A percentile compares a stretch with the other conserved stretches of the same genome.
Evolutionary conservation across 2,888 invertebrate species (phyloP).

Genomic region (Dasypogon diadema): DNA sequence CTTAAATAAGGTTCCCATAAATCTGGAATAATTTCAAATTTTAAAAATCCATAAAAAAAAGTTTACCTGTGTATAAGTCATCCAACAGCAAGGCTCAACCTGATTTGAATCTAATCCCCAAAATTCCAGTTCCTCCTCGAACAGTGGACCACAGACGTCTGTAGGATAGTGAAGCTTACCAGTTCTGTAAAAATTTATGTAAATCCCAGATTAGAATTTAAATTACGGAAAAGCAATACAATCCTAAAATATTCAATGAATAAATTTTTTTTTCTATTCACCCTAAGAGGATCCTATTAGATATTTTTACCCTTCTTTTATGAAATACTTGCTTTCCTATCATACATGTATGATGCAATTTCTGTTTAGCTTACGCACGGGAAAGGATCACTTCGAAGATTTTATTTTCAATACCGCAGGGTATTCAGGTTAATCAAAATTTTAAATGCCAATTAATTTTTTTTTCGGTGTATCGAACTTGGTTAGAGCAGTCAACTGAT

Average conservation of each 20-base stretch:
- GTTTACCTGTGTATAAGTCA: constrained; percentile 94
- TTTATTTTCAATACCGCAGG: neutral
- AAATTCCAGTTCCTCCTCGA: constrained; percentile 99
- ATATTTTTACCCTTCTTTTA: neutral
- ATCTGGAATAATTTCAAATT: no score
- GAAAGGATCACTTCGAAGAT: neutral
- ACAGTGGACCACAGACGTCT: constrained; percentile 98
- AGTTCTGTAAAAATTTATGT: constrained; percentile 75
- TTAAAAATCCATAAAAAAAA: no score
- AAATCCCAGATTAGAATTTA: neutral
- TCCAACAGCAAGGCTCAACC: constrained; percentile 99
- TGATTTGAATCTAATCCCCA: constrained; percentile 99
- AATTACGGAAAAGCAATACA: neutral
- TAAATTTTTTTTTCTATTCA: constrained; percentile 1
- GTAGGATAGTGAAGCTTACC: constrained; percentile 99
- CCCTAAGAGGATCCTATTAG: constrained; percentile 3
- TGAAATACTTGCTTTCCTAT: no score
- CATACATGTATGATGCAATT: no score
- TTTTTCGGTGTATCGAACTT: neutral
- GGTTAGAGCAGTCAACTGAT: neutral
- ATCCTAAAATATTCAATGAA: constrained; percentile 10
- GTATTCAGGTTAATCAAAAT: constrained; percentile 40
- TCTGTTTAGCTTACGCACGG: neutral
- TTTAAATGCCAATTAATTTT: constrained; percentile 53
- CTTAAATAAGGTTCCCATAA: no score